A percentile compares a stretch with the other conserved stretches of the same genome.
Evolutionary conservation across 2,797 vertebrate genomes (phyloP).

Genomic region (Brotula barbata): DNA sequence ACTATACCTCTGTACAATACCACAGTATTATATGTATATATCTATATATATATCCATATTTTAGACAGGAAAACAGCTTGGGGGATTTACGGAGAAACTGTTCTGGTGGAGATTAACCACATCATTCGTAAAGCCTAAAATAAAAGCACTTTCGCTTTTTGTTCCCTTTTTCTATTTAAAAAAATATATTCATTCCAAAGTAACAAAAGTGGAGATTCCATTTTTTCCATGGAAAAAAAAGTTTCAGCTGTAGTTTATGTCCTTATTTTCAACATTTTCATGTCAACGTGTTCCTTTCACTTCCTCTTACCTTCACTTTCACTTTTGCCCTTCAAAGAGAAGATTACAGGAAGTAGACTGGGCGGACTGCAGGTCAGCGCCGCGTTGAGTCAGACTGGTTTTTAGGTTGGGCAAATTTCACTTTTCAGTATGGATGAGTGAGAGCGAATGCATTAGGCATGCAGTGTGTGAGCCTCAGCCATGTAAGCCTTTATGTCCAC

Average conservation of each 20-base stretch:
- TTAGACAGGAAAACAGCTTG: too few relatives aligned
- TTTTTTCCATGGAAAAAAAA: too few relatives aligned
- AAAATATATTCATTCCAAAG: too few relatives aligned
- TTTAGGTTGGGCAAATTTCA: constrained; percentile 31
- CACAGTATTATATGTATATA: too few relatives aligned
- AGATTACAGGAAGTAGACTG: constrained; percentile 30
- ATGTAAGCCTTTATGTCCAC: constrained; percentile 58
- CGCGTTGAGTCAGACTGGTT: constrained; percentile 22
- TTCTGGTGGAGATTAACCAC: too few relatives aligned
- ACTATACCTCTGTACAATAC: too few relatives aligned
- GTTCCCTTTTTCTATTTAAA: too few relatives aligned
- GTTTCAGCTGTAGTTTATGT: constrained; percentile 37
- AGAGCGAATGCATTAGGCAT: constrained; percentile 36
- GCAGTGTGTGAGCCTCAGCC: constrained; percentile 21
- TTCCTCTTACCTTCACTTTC: constrained; percentile 41
- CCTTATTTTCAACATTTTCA: constrained; percentile 55
- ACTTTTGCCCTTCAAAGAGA: constrained; percentile 17
- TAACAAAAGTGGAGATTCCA: too few relatives aligned
- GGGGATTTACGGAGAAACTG: too few relatives aligned
- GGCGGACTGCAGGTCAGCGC: constrained; percentile 7
- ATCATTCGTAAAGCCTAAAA: too few relatives aligned
- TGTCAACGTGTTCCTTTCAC: constrained; percentile 46
- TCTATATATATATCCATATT: too few relatives aligned
- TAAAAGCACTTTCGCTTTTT: too few relatives aligned
- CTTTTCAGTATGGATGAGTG: constrained; percentile 36